Evolutionary conservation across 2,888 invertebrate species (phyloP), one percentile per base, ranked within the genome.

Genomic region (Himalopsyche japonica): DNA sequence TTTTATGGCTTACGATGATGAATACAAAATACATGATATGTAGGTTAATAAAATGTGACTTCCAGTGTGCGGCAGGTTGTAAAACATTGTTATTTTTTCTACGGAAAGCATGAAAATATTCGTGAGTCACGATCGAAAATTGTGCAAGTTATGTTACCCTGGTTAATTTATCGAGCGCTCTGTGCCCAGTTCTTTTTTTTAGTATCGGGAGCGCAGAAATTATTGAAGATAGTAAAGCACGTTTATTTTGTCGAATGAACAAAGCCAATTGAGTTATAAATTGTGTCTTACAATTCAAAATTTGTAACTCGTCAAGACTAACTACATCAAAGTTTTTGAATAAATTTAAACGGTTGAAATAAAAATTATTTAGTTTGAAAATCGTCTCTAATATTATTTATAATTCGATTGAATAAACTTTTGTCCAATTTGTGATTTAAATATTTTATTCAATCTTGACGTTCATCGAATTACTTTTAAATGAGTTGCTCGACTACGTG

Each of bases 81-180:
- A 84, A 86, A 84, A 84, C 85, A 84, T 82, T 57, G 57, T 57
- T 57, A 57, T 57, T 70, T 76, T 86, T 85, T 86, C 81, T 79
- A 77, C 86, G 64, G 81, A 86, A 83, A 86, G 78, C 76, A 81
- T 83, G 86, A 76, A 86, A 86, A 86, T 81, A 80, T 82, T 83
- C 86, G 86, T 86, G 86, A 84, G 79, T 86, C 86, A 86, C 86
- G 86, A 86, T 64, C 82, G 81, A 64, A 81, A 86, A 83, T 86
- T 83, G 86, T 81, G 86, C 86, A 81, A 83, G 84, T 27, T 70
- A 70, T 64, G 64, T 64, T 64, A 64, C 64, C 70, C 70, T 27
- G 70, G 79, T 79, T 82, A 70, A 78, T 81, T 82, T 82, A 82
- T 82, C 79, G 82, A 82, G 47, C 37, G 34, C 64, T 70, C 20